Evolutionary conservation across 1,140 invertebrate genomes (phyloP).

Genomic region (Listronotus oregonensis): DNA sequence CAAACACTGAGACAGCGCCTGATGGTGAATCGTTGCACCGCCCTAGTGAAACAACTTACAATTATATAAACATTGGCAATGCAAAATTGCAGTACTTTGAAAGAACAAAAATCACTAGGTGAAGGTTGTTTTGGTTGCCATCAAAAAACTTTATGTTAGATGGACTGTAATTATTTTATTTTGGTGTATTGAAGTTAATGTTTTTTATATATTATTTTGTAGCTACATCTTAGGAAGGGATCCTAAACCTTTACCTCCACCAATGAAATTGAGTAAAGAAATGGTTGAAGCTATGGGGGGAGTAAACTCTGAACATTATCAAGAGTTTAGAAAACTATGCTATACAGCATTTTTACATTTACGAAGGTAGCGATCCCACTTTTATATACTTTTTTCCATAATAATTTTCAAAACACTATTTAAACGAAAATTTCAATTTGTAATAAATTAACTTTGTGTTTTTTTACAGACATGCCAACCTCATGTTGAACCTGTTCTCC

Average conservation of each 20-base stretch:
- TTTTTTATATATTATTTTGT: too few species aligned
- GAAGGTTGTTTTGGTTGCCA: too few species aligned
- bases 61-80: too few species aligned
- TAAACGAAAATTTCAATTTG: slow-evolving; percentile 20
- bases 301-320: slow-evolving; percentile 88
- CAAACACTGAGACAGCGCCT: too few species aligned
- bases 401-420: neutral
- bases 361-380: slow-evolving; percentile 65
- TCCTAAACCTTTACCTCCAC: slow-evolving; percentile 96
- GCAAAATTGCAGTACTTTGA: too few species aligned
- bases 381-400: slow-evolving; percentile 10
- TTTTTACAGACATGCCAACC: slow-evolving; percentile 83
- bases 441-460: slow-evolving; percentile 7
- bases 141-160: too few species aligned
- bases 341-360: slow-evolving; percentile 96
- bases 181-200: too few species aligned
- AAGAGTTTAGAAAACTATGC: slow-evolving; percentile 92
- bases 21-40: too few species aligned
- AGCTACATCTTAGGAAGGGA: slow-evolving; percentile 94
- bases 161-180: too few species aligned
- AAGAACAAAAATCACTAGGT: too few species aligned
- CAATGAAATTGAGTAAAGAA: slow-evolving; percentile 98
- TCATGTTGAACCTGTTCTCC: slow-evolving; percentile 97
- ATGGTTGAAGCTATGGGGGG: slow-evolving; percentile 99
- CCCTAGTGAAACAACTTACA: too few species aligned